Conservation (phyloP, 2,888 invertebrate species). For the Pyrrhia umbra region DNA sequence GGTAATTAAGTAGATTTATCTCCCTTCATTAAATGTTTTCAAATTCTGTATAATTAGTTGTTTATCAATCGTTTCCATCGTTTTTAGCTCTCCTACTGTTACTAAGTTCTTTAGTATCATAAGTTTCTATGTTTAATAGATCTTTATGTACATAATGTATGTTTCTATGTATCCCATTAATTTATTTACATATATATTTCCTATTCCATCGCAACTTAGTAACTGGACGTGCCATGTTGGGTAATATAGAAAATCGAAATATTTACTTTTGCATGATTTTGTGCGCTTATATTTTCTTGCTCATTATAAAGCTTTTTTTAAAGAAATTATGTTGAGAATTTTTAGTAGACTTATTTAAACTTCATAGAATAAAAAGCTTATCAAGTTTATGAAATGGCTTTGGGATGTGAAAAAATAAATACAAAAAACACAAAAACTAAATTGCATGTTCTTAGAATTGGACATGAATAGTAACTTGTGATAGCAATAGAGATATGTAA, state of each 20-base stretch:
- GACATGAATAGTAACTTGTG: too few species aligned
- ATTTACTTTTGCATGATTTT: constrained; percentile 43
- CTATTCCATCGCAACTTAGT: constrained; percentile 75
- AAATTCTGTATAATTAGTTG: too few species aligned
- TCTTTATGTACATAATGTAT: constrained; percentile 6
- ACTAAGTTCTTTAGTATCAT: too few species aligned
- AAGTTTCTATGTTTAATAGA: not conserved
- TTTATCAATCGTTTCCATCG: too few species aligned
- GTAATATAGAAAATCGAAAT: constrained; percentile 68
- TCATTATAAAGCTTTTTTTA: constrained; percentile 18
- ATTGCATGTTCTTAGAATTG: too few species aligned
- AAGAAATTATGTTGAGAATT: too few species aligned
- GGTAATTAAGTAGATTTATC: not conserved
- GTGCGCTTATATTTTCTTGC: constrained; percentile 41
- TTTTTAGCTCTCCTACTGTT: not conserved
- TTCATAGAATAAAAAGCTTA: not conserved
- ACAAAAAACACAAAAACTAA: too few species aligned
- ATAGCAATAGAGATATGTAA: too few species aligned
- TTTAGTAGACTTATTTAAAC: too few species aligned
- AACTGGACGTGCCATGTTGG: constrained; percentile 83
- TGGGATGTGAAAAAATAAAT: not conserved
- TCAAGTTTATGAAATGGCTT: not conserved
- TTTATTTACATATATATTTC: constrained; percentile 47
- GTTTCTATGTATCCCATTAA: constrained; percentile 33
- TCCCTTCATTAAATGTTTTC: not conserved